Evolutionary conservation across 2,113 vertebrate species (phyloP), one percentile per base, ranked within the genome.

Genomic region (Zootoca vivipara): DNA sequence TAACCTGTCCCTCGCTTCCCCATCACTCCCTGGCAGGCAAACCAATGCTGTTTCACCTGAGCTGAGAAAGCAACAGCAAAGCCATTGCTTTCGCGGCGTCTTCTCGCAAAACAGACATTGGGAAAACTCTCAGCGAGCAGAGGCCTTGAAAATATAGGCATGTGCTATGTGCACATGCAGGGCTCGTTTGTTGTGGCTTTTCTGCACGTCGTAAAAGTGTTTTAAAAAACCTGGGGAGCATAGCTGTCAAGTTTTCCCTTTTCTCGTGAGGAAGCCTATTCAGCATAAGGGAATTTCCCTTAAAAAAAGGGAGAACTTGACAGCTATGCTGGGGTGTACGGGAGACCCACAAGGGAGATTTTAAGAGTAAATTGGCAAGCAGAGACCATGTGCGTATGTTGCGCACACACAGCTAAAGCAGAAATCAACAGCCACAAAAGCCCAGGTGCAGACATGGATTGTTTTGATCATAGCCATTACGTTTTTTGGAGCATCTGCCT

Each of bases 1-100:
- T 0, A 16, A 67, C 67, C 62, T 18, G 22, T 98, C 98, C 89
- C 97, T 96, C 83, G 97, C 97, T 91, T 98, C 93, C 69, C 92
- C 95, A 94, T 40, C 4, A 52, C 46, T 52, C 12, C 9, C n/a
- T 4, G 30, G n/a, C n/a, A 40, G 56, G 5, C 65, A 79, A 80
- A 16, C 72, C 3, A 83, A 67, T 38, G 18, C 28, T n/a, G 40
- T 46, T 62, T 62, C 52, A 28, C 26, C 72, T 75, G 10, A 28
- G 15, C 38, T 35, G 35, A 30, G 13, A 30, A 65, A 46, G 64
- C 20, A 26, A 79, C 7, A n/a, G 70, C 6, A 56, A 1, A 7
- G 12, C 13, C 1, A 12, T 58, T 62, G 13, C 38, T 40, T 12
- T 24, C 38, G 4, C 40, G 20, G 35, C 7, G 24, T n/a, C 18